These are phyloP conservation scores for Cephalopholis sonnerati DNA, from an alignment of 2,113 vertebrate genomes.

Conservation along the genomic window DNA sequence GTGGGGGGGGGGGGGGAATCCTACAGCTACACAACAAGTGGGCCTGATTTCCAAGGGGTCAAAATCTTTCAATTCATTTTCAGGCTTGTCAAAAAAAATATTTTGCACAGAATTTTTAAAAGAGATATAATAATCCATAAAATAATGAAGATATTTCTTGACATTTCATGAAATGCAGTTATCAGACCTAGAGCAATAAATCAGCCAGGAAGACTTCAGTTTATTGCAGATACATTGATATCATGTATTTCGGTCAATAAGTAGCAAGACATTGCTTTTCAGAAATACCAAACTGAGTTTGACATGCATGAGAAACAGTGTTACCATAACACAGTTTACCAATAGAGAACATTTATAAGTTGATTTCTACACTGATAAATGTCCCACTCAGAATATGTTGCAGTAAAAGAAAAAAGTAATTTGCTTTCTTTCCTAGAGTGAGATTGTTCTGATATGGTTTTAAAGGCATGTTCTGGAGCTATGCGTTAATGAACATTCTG, in stretches of 20 bases:
- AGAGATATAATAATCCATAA: neutral
- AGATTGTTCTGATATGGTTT: too few species aligned
- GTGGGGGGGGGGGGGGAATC: too few species aligned
- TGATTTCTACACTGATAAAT: neutral
- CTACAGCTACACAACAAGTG: neutral
- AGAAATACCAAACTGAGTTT: neutral
- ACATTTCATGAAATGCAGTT: neutral
- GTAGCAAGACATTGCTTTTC: neutral
- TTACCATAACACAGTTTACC: neutral
- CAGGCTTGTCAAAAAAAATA: neutral
- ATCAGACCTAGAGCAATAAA: neutral
- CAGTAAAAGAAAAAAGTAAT: neutral
- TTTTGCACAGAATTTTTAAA: neutral
- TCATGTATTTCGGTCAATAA: neutral
- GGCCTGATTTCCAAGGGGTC: neutral
- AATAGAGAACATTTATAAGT: neutral
- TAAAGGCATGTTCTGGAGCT: too few species aligned
- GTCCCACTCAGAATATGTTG: neutral
- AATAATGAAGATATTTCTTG: neutral
- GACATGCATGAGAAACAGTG: neutral
- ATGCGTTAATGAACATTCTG: too few species aligned
- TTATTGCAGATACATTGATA: too few species aligned
- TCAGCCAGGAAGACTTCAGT: too few species aligned
- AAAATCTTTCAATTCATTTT: neutral
- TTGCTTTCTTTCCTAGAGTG: too few species aligned